phyloP scores from a whole-genome alignment of 23 tunicate genomes.

The Phallusia fumigata region DNA sequence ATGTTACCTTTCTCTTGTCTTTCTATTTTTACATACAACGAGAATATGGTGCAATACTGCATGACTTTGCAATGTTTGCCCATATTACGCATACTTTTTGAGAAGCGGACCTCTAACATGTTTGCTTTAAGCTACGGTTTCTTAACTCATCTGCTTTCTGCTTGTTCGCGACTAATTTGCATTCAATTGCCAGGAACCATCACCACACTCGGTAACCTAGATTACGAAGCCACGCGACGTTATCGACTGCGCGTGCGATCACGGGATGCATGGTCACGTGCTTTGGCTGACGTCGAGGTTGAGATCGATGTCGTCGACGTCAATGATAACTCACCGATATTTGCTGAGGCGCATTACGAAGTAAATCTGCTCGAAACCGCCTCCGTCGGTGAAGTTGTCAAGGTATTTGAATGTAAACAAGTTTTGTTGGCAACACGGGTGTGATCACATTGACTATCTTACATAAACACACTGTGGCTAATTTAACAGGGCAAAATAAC shows the following conservation, averaged over 20 bases:
- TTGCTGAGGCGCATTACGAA: slow-evolving; percentile 20
- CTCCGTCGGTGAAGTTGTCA: slow-evolving; percentile 25
- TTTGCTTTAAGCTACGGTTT: too few relatives aligned
- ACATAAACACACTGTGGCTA: too few relatives aligned
- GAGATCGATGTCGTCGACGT: slow-evolving; percentile 36
- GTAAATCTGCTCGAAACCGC: slow-evolving; percentile 20
- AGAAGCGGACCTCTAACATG: too few relatives aligned
- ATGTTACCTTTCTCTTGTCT: too few relatives aligned
- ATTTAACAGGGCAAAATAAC: background rate
- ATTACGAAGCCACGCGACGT: slow-evolving; percentile 22
- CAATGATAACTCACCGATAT: slow-evolving; percentile 55
- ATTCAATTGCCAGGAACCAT: slow-evolving; percentile 39
- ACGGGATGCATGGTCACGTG: slow-evolving; percentile 23
- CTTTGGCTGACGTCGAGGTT: slow-evolving; percentile 52
- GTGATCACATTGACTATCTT: too few relatives aligned
- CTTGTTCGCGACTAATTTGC: too few relatives aligned
- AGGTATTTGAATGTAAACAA: slow-evolving; percentile 22
- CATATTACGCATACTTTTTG: too few relatives aligned
- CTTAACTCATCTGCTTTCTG: too few relatives aligned
- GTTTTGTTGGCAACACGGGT: too few relatives aligned
- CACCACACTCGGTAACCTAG: slow-evolving; percentile 42
- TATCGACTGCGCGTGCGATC: slow-evolving; percentile 47
- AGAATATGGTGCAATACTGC: too few relatives aligned
- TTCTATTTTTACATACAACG: too few relatives aligned
- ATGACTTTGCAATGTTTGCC: too few relatives aligned